Base-by-base conservation (phyloP, 2,888 invertebrate genomes). In the Tipula vernalis region DNA sequence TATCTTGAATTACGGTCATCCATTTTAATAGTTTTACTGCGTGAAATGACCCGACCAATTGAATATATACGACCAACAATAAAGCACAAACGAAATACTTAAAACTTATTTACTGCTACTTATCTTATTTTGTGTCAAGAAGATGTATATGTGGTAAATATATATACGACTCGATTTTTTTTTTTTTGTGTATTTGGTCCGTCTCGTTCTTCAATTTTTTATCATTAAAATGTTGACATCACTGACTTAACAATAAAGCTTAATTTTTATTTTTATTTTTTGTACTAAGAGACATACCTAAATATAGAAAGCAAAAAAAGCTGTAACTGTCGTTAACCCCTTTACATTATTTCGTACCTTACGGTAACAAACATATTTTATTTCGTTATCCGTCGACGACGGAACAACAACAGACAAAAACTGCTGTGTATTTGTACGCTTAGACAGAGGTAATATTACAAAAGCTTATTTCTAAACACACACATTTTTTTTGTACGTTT, bases 251-350 rank as follows among this genome's bases (percentile, higher is more conserved):
- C 71, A 71, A 71, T 71, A 71, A 71, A 28, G 28, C 28, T 71
- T 28, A 71, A 28, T 28, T 8, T 71, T 28, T 10, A n/a, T n/a
- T n/a, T n/a, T n/a, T n/a, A n/a, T 13, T 71, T 71, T 71, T 28
- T 71, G 28, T 71, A 28, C 71, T 28, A 71, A 28, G 18, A 57
- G 28, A 71, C 71, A 71, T 28, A 71, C 6, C 71, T 28, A 28
- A 71, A 71, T 28, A 71, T 71, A 28, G 2, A 28, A n/a, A n/a
- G n/a, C n/a, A n/a, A 71, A 57, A 71, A 71, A 28, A 28, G 18
- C 71, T 71, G 71, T 71, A 71, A 71, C 71, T 71, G 71, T 71
- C 71, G 71, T 71, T 71, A 71, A 71, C 71, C 71, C 71, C 71
- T 71, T 71, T 71, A 71, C 71, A 28, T 28, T 71, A 71, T 71